Evolutionary conservation across 2,797 vertebrate species (phyloP).

Genomic region (Coluber constrictor): DNA sequence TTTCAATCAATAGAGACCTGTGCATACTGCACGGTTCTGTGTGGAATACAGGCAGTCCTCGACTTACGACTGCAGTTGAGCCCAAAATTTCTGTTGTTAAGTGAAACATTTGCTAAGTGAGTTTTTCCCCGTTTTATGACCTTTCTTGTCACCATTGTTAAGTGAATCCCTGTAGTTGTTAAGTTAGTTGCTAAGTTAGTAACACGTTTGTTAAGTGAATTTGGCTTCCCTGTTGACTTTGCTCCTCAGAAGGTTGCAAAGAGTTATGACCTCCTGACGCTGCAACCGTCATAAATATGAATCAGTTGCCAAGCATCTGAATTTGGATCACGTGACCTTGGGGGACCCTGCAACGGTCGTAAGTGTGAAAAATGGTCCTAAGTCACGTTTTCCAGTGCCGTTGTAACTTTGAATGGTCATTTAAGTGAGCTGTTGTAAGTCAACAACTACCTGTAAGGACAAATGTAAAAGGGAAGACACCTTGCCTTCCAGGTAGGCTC

Average conservation of each 20-base stretch:
- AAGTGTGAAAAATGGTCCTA: no score
- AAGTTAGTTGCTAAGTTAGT: neutral
- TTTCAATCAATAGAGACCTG: neutral
- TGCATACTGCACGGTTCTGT: neutral
- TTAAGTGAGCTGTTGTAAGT: no score
- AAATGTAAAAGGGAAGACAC: neutral
- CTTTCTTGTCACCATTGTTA: neutral
- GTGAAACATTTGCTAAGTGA: neutral
- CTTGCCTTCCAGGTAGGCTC: neutral
- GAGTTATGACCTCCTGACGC: no score
- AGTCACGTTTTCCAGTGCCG: no score
- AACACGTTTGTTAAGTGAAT: neutral
- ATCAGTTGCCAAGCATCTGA: no score
- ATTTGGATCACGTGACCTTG: no score
- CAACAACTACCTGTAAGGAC: neutral
- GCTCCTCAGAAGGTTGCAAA: no score
- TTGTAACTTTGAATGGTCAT: no score
- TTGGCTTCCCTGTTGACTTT: no score
- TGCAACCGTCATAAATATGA: no score
- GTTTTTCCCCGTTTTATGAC: neutral
- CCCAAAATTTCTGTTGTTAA: neutral
- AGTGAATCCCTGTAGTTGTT: neutral
- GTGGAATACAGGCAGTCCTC: neutral
- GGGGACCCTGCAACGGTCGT: no score
- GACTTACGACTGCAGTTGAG: neutral